Evolutionary conservation across 2,797 vertebrate species (phyloP).

Genomic region (Atherinosoma microstoma): DNA sequence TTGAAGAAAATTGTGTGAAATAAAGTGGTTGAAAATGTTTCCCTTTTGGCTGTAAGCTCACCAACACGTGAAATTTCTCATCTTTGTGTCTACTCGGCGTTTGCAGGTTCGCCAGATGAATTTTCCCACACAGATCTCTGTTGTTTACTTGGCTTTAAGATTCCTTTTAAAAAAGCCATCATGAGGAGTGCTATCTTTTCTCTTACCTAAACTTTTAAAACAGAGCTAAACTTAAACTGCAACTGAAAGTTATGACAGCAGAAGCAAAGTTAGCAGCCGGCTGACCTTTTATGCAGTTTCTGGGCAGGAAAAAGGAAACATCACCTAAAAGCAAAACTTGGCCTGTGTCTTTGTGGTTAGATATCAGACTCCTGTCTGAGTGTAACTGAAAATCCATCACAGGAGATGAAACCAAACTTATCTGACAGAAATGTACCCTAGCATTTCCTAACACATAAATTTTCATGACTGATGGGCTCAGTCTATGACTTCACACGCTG

Average conservation of each 20-base stretch:
- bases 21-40: neutral
- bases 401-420: constrained; percentile 11
- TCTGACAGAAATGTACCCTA: constrained; percentile 8
- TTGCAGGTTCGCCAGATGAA: constrained; percentile 38
- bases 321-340: neutral
- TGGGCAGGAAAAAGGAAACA: constrained; percentile 25
- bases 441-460: constrained; percentile 11
- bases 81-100: constrained; percentile 37
- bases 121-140: constrained; percentile 20
- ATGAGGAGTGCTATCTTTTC: neutral
- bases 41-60: constrained; percentile 15
- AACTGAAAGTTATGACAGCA: neutral
- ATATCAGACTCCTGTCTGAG: constrained; percentile 4
- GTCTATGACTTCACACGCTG: constrained; percentile 42
- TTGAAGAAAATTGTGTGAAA: neutral
- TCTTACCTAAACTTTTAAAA: neutral
- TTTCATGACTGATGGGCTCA: neutral
- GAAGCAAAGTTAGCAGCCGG: neutral
- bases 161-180: neutral
- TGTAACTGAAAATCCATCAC: constrained; percentile 1
- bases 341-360: neutral
- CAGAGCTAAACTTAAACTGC: neutral
- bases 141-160: constrained; percentile 32
- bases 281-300: neutral
- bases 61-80: constrained; percentile 63